Base-by-base conservation (phyloP, 37 sponge, comb jelly and placozoan species). In the Theonella swinhoei region DNA sequence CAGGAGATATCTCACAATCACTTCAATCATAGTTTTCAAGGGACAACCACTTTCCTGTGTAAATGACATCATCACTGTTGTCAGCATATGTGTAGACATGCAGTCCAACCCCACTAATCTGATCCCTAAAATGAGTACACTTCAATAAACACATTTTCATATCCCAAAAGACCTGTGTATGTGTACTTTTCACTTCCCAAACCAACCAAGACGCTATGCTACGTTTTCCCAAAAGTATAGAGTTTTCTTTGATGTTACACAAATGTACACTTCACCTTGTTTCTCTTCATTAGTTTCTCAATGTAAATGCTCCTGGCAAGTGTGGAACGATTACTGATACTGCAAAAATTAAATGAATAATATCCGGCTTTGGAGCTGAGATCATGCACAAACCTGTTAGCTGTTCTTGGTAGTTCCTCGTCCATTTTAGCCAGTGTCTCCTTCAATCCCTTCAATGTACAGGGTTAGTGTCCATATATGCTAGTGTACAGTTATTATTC, bases 21-120 rank as follows among this genome's bases (percentile, higher is more conserved):
- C 91, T 47, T 91, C 91, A 60, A 91, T 66, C 83, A 91, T 91
- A n/a, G 91, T 87, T 7, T 61, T n/a, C 42, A 68, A 86, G n/a
- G 86, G 74, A 67, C 17, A 19, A 1, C 42, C 11, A 2, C 30
- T 32, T 37, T 76, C 80, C 81, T 87, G 64, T 14, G 14, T 47
- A 47, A 47, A 14, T 47, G 54, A 47, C 14, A 47, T 17, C 7
- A 47, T 47, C 54, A n/a, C 14, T 47, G 54, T 47, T 47, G 54
- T 47, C 14, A n/a, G n/a, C n/a, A n/a, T n/a, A n/a, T n/a, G n/a
- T n/a, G n/a, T n/a, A n/a, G n/a, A n/a, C n/a, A n/a, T n/a, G n/a
- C n/a, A n/a, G n/a, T n/a, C n/a, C n/a, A n/a, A n/a, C n/a, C n/a
- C n/a, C n/a, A n/a, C n/a, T n/a, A n/a, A n/a, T n/a, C n/a, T n/a